These are phyloP conservation scores for Psittacula derbiana DNA, from an alignment of 2,797 vertebrate species.

Conservation along the genomic window DNA sequence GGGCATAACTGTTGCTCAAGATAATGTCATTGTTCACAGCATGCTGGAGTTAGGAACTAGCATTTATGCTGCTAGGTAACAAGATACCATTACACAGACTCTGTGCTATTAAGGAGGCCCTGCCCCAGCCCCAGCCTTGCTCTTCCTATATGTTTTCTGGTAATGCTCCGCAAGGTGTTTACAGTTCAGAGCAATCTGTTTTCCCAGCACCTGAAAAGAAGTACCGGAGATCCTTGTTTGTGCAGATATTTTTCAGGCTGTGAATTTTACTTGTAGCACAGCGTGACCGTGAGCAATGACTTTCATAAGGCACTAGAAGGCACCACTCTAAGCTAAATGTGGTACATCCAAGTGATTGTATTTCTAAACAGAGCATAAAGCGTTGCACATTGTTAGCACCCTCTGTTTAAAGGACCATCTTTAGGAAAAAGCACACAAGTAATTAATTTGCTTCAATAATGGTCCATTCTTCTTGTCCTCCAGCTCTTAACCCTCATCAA, in stretches of 20 bases:
- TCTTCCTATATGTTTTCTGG: background rate
- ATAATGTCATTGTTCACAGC: background rate
- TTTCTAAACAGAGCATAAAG: background rate
- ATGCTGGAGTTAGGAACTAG: background rate
- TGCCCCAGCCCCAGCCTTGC: background rate
- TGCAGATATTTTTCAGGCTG: background rate
- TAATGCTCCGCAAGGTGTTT: background rate
- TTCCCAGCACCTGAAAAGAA: background rate
- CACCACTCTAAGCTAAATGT: background rate
- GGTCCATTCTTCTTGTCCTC: background rate
- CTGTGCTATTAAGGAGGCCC: background rate
- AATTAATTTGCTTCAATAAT: background rate
- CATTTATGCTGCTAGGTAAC: background rate
- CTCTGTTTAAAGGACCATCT: background rate
- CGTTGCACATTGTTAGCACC: background rate
- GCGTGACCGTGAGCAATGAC: background rate
- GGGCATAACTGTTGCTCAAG: background rate
- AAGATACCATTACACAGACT: background rate
- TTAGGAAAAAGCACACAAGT: background rate
- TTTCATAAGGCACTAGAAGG: background rate
- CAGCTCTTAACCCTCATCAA: constrained; percentile 40
- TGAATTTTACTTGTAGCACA: background rate
- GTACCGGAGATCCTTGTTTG: background rate
- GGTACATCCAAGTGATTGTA: background rate
- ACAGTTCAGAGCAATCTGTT: background rate